A percentile compares a stretch with the other conserved stretches of the same genome.
phyloP scores from a whole-genome alignment of 2,888 invertebrate species.

The Yponomeuta sedellus region DNA sequence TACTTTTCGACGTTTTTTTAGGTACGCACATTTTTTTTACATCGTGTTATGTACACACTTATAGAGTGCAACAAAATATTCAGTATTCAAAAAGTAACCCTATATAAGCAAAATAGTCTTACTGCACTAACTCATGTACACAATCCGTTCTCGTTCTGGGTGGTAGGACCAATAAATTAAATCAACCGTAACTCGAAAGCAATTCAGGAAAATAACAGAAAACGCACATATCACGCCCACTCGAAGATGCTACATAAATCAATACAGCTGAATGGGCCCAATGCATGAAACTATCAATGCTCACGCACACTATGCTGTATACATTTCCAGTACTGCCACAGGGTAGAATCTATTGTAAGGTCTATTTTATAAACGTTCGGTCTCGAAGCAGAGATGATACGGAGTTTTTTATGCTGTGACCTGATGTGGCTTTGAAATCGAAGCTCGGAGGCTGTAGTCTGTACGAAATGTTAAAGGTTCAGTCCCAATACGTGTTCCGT shows the following conservation, averaged over 20 bases:
- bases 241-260: conserved; percentile 48
- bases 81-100: too few species aligned
- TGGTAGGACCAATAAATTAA: conserved; percentile 12
- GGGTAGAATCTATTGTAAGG: background rate
- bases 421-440: conserved; percentile 6
- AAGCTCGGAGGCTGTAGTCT: conserved; percentile 21
- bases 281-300: conserved; percentile 47
- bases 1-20: too few species aligned
- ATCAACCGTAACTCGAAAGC: conserved; percentile 6
- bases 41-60: too few species aligned
- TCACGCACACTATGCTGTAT: conserved; percentile 23
- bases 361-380: background rate
- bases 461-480: conserved; percentile 28
- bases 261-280: conserved; percentile 50
- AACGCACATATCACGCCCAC: conserved; percentile 52
- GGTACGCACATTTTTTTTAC: too few species aligned
- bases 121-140: background rate
- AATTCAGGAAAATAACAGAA: conserved; percentile 34
- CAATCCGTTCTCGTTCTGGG: conserved; percentile 8
- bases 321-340: background rate
- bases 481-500: conserved; percentile 39
- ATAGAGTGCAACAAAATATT: too few species aligned
- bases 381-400: too few species aligned
- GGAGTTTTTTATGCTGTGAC: conserved; percentile 24
- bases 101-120: too few species aligned